Conservation (phyloP, 2,888 invertebrate genomes). For the Cyaniris semiargus region DNA sequence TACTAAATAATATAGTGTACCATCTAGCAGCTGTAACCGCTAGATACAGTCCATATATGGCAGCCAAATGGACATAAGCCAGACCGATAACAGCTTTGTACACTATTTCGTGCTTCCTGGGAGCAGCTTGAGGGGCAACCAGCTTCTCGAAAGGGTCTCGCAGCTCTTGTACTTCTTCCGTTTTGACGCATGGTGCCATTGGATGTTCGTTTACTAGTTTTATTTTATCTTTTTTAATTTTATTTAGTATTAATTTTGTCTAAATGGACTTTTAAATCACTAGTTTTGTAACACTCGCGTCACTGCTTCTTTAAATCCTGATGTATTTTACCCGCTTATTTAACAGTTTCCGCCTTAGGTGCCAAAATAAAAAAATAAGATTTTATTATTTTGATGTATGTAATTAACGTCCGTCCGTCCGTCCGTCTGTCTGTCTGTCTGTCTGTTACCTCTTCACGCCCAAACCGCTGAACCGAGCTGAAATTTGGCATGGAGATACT, state of each 20-base stretch:
- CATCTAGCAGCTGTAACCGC: conserved; percentile 1
- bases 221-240: no score
- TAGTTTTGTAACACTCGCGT: no score
- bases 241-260: background rate
- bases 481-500: no score
- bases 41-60: background rate
- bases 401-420: no score
- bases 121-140: conserved; percentile 12
- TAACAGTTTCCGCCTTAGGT: no score
- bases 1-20: conserved; percentile 22
- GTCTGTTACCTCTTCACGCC: no score
- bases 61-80: background rate
- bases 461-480: no score
- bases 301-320: background rate
- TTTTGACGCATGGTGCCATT: conserved; percentile 10
- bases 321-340: background rate
- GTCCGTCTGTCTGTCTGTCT: no score
- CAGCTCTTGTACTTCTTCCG: background rate
- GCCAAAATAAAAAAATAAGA: no score
- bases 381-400: no score
- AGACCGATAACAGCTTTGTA: background rate
- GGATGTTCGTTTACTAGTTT: background rate
- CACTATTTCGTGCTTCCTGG: conserved; percentile 4
- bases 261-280: background rate
- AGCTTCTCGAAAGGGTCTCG: conserved; percentile 11